These are phyloP conservation scores for Emys orbicularis DNA, from an alignment of 2,797 vertebrate species.

Conservation along the genomic window DNA sequence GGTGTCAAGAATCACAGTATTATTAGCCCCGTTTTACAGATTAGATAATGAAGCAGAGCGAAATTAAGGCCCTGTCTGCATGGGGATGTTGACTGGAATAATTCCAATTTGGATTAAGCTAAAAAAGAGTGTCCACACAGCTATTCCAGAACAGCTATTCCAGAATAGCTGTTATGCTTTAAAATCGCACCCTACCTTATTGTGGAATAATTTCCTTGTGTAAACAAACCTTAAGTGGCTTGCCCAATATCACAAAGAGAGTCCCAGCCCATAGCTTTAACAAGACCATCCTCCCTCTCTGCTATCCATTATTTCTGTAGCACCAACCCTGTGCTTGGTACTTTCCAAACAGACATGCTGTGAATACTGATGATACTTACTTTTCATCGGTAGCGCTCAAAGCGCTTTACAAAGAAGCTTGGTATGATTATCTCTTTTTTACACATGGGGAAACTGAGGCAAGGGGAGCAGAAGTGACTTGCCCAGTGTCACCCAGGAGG, in stretches of 20 bases:
- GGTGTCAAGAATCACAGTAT: not conserved
- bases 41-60: not conserved
- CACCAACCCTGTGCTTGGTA: not conserved
- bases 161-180: not conserved
- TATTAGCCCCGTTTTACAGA: not conserved
- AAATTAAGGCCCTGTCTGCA: not conserved
- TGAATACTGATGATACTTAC: not conserved
- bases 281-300: not conserved
- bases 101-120: not conserved
- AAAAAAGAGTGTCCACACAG: not conserved
- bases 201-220: not conserved
- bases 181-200: not conserved
- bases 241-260: rapidly evolving
- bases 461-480: not conserved
- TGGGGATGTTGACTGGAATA: not conserved
- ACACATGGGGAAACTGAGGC: not conserved
- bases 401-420: not conserved
- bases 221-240: not conserved
- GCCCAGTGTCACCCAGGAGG: not conserved
- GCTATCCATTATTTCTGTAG: not conserved
- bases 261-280: not conserved
- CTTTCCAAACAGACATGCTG: not conserved
- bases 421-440: not conserved
- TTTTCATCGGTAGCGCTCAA: not conserved
- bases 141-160: not conserved